Evolutionary conservation across 2,888 invertebrate genomes (phyloP), one percentile per base, ranked within the genome.

Genomic region (Erpobdella octoculata): DNA sequence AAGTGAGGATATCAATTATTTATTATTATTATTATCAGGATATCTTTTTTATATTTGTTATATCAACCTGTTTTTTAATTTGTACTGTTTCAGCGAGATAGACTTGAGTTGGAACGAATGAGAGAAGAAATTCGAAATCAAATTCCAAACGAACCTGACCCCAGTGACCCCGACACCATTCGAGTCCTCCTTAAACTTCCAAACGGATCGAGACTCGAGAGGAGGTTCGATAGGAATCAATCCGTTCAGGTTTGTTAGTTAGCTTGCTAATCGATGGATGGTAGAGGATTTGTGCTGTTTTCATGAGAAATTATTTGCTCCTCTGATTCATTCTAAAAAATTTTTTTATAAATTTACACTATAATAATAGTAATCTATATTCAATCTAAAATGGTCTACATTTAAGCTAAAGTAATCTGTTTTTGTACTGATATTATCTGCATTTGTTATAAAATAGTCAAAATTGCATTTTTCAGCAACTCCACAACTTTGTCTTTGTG

Each of bases 401-500:
- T n/a, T n/a, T n/a, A n/a, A n/a, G n/a, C n/a, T n/a, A n/a, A n/a
- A n/a, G n/a, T n/a, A n/a, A n/a, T n/a, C n/a, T n/a, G n/a, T n/a
- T n/a, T n/a, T n/a, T n/a, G n/a, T n/a, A n/a, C n/a, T n/a, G n/a
- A n/a, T n/a, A n/a, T n/a, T n/a, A n/a, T n/a, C n/a, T n/a, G n/a
- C n/a, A n/a, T n/a, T n/a, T n/a, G n/a, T n/a, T n/a, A n/a, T n/a
- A n/a, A n/a, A n/a, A n/a, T n/a, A n/a, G n/a, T n/a, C n/a, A n/a
- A n/a, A n/a, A n/a, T 69, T 37, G 5, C 18, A n/a, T 59, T 72
- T 74, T 87, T 38, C 85, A 96, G 93, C 90, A 91, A 81, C 87
- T 98, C 75, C 93, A 93, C 85, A 90, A 92, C 84, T 96, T 91
- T 85, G 91, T 96, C 76, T 94, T 95, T 85, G 93, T 94, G 81